Evolutionary conservation across 1,140 invertebrate genomes (phyloP), one percentile per base, ranked within the genome.

Genomic region (Pemphigus obesinymphae): DNA sequence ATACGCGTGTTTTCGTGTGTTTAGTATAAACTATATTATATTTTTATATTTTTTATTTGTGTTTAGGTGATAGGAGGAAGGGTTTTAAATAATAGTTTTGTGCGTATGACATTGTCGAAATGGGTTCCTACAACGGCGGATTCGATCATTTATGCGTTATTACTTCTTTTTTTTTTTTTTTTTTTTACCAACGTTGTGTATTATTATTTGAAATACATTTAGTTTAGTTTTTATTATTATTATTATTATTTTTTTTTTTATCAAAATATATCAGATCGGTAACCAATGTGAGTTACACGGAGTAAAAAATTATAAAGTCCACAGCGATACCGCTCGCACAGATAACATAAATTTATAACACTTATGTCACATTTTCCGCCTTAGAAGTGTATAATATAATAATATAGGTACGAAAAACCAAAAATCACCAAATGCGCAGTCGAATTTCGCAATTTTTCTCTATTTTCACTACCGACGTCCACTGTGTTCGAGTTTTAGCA

Each of bases 341-440:
- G 50, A 55, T 76, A 37, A 55, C n/a, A 53, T 53, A 53, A 75
- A 75, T 75, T 23, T 53, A 75, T 8, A 75, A 76, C 31, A 1
- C 31, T 37, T 34, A 75, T 34, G 72, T 31, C 48, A 75, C 48
- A 37, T 75, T 37, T 50, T 2, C 26, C 26, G 29, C 26, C 45
- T 1, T 20, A 10, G 68, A 43, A 10, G 7, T 63, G 8, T 34
- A 63, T 34, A 63, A 68, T 15, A 10, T 34, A 0, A 48, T 20
- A 72, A 11, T 29, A 72, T 29, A 29, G 1, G 8, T 20, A 53
- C 20, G 13, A 53, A 53, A 34, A 29, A 34, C 20, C 17, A 40
- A n/a, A 68, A 31, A 40, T 5, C 13, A 7, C 43, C 2, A 75
- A 55, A 48, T n/a, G 48, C 23, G 70, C 43, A 13, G 43, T 48